phyloP scores from a whole-genome alignment of 2,888 invertebrate genomes.

The Monochamus alternatus region DNA sequence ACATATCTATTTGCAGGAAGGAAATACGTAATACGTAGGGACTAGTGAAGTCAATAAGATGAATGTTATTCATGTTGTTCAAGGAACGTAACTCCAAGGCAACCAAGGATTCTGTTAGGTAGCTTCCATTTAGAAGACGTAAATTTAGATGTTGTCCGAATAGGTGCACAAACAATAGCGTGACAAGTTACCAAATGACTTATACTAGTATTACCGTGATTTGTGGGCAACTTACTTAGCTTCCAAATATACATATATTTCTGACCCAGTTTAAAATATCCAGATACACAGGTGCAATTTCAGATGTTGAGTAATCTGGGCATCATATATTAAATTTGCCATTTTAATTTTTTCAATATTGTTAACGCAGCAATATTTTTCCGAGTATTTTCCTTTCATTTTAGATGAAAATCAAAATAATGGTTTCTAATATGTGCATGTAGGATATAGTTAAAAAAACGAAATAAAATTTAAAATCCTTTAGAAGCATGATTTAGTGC shows the following conservation, averaged over 20 bases:
- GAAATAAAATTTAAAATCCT: too few relatives aligned
- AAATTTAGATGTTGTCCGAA: slow-evolving; percentile 40
- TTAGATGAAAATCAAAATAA: too few relatives aligned
- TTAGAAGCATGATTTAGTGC: too few relatives aligned
- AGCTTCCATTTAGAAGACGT: slow-evolving; percentile 40
- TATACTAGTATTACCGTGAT: slow-evolving; percentile 30
- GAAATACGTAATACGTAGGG: neutral
- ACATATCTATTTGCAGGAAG: neutral
- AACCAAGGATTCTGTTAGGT: slow-evolving; percentile 28
- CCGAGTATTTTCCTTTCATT: too few relatives aligned
- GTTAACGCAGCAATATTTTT: too few relatives aligned
- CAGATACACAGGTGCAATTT: neutral
- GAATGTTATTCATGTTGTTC: slow-evolving; percentile 6
- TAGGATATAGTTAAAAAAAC: too few relatives aligned
- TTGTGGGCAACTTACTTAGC: slow-evolving; percentile 19
- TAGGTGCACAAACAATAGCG: slow-evolving; percentile 41
- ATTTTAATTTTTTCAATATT: too few relatives aligned
- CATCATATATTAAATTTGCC: too few relatives aligned
- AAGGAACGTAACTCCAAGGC: slow-evolving; percentile 20
- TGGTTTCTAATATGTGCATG: too few relatives aligned
- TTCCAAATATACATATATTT: slow-evolving; percentile 11
- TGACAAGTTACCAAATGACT: slow-evolving; percentile 38
- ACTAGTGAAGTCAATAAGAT: neutral
- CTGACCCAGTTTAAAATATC: neutral
- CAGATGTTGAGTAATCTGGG: too few relatives aligned